phyloP scores from a whole-genome alignment of 2,797 vertebrate genomes.

The Falco rusticolus region DNA sequence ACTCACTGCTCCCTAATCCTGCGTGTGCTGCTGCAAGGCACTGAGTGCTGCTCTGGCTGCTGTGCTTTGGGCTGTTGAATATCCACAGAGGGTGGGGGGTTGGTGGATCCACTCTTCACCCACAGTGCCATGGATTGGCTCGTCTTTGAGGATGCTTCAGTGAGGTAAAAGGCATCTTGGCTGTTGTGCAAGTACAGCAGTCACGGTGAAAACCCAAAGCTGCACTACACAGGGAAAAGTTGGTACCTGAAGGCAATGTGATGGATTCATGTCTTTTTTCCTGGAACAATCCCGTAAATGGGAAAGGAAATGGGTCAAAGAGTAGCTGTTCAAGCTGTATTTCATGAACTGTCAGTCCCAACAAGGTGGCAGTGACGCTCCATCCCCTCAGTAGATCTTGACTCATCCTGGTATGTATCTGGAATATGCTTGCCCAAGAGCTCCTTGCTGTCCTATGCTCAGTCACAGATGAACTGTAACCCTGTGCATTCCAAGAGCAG shows the following conservation, averaged over 20 bases:
- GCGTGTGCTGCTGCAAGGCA: background rate
- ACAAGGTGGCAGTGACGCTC: background rate
- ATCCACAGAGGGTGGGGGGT: background rate
- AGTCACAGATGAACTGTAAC: background rate
- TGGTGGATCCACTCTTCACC: background rate
- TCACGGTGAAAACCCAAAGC: background rate
- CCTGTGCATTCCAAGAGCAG: background rate
- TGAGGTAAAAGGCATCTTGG: background rate
- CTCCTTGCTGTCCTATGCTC: background rate
- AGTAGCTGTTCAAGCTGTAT: background rate
- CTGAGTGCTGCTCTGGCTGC: background rate
- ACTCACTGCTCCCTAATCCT: background rate
- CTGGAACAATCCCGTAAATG: background rate
- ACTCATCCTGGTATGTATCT: background rate
- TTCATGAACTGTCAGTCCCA: background rate
- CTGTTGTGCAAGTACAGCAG: background rate
- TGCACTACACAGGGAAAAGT: background rate
- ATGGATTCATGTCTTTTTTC: background rate
- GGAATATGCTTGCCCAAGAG: background rate
- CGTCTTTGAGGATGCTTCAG: background rate
- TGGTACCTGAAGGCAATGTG: background rate
- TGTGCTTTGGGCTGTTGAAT: background rate
- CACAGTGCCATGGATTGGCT: background rate
- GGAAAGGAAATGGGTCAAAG: background rate
- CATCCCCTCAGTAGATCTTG: rapidly evolving